Base-by-base conservation (phyloP, 2,888 invertebrate species). In the Bugulina stolonifera region DNA sequence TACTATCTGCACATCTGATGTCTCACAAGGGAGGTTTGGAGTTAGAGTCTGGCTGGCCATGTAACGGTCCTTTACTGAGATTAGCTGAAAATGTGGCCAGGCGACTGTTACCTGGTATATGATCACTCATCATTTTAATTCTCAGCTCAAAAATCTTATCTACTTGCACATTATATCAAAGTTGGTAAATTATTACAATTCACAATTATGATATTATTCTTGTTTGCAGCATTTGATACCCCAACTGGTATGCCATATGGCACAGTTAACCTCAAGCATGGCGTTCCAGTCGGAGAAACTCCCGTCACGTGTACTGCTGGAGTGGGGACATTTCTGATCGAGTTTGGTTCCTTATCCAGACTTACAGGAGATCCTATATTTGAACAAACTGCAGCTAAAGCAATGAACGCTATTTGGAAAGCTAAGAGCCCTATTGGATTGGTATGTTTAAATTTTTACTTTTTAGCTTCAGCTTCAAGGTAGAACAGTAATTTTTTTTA, bases 281-380 rank as follows among this genome's bases (percentile, higher is more conserved):
- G 98, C 22, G 93, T 99, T 0, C 98, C 98, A 0, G 88, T 89
- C 43, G 93, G 93, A 10, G 99, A 99, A 86, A 99, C 99, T 0
- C 91, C 94, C 54, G 89, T 99, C 0, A 99, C 98, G 0, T 98
- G 98, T 82, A 97, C 98, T 0, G 99, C 99, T 22, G 96, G 98
- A 0, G 93, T 98, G 55, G 97, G 97, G 0, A 99, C 99, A 1
- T 98, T 93, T 83, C 89, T 99, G 54, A 87, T 99, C 23, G 99
- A 99, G 85, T 98, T 99, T 87, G 97, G 95, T 0, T 90, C 97
- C 0, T 86, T 98, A 5, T 94, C 94, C 78, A 88, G 94, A 74
- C 88, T 98, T 0, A 97, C 97, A 5, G 97, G 96, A 69, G 81
- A 86, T 77, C 84, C 94, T 0, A 86, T 95, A 43, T 99, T 94